phyloP scores from a whole-genome alignment of 2,113 vertebrate species.

The Eolophus roseicapilla region DNA sequence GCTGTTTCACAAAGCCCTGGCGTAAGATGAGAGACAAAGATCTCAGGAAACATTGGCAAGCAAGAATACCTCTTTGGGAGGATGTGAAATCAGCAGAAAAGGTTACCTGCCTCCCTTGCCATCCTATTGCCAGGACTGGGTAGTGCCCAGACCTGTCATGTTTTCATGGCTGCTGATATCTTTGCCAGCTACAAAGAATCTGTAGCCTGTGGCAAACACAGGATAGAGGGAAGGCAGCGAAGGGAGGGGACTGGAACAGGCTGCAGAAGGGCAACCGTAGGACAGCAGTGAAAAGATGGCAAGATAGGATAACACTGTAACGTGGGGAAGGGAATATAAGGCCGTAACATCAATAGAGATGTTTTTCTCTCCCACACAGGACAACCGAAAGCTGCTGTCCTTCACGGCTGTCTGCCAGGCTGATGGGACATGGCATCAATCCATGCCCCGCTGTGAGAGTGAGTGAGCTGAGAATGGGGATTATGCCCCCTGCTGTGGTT shows the following conservation, averaged over 20 bases:
- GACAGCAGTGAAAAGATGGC: not conserved
- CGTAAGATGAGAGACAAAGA: not conserved
- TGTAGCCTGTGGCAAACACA: not conserved
- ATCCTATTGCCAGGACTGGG: not conserved
- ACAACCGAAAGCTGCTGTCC: conserved; percentile 37
- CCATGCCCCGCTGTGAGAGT: conserved; percentile 79
- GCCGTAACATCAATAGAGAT: not conserved
- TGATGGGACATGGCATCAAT: conserved; percentile 78
- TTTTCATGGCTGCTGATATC: not conserved
- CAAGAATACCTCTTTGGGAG: not conserved
- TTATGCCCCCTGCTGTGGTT: not conserved
- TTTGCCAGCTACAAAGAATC: not conserved
- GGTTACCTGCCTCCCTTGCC: not conserved
- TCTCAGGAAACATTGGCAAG: not conserved
- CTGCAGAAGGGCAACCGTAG: not conserved
- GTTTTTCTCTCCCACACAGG: conserved; percentile 45
- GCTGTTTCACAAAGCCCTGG: not conserved
- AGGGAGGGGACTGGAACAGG: not conserved
- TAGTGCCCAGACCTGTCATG: not conserved
- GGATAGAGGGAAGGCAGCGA: not conserved
- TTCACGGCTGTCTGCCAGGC: conserved; percentile 77
- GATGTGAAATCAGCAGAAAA: not conserved
- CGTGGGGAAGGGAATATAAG: not conserved
- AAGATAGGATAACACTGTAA: not conserved
- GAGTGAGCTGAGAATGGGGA: conserved; percentile 13